Evolutionary conservation across 2,797 vertebrate genomes (phyloP), one percentile per base, ranked within the genome.

Genomic region (Rhadinocentrus ornatus): DNA sequence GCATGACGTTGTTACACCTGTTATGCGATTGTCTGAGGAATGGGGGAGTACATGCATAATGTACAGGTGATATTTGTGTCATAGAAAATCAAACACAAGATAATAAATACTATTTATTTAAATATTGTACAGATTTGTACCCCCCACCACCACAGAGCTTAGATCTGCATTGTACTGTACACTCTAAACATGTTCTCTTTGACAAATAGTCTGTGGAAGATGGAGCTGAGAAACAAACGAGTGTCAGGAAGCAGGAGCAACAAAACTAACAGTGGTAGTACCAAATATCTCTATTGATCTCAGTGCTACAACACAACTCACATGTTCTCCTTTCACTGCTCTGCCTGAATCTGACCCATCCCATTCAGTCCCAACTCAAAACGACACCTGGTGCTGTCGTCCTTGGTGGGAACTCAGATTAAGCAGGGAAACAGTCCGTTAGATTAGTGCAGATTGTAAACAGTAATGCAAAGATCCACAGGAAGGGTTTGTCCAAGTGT

Each of bases 101-200:
- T 91, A 96, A 97, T 97, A 97, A 98, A 98, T 97, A 97, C 95
- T 96, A 95, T 94, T 97, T 97, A 97, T 97, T 94, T 96, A 96
- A 97, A 96, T 96, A 97, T 95, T 96, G 93, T 96, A 97, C 96
- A 97, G 88, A 94, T 93, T 93, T 93, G 91, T 94, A 24, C 61
- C 94, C 24, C 22, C 37, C 34, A 27, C 44, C 48, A 41, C 27
- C 92, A 95, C 94, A 95, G 85, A 96, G 93, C 56, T 73, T 69
- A 73, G 72, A 72, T 81, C 75, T 87, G 63, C 63, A 52, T 50
- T 52, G 37, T 66, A 56, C 73, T 76, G 67, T 71, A 58, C 53
- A 71, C 16, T 12, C n/a, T 62, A 0, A n/a, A 75, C 77, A 73
- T 70, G 57, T 74, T 83, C 67, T 78, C 66, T 70, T 81, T 86